phyloP scores from a whole-genome alignment of 1,140 invertebrate species.

The Lordiphosa stackelbergi region DNA sequence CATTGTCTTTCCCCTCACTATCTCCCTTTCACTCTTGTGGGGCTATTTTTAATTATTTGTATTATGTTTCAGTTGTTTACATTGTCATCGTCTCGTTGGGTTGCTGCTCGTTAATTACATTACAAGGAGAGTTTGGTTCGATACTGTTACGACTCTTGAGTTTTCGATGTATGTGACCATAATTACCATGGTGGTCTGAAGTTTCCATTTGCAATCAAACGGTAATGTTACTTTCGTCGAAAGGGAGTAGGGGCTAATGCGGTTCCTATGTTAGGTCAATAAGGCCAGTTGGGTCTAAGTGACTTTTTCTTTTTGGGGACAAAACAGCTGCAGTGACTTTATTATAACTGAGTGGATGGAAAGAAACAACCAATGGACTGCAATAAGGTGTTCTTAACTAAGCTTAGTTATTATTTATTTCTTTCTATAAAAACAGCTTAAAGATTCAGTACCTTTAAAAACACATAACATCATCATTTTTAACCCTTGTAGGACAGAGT shows the following conservation, averaged over 20 bases:
- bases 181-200: constrained; percentile 49
- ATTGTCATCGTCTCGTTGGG: constrained; percentile 34
- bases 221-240: constrained; percentile 10
- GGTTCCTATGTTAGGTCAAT: constrained; percentile 61
- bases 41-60: constrained; percentile 74
- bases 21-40: constrained; percentile 17
- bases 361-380: no score
- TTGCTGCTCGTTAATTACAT: constrained; percentile 49
- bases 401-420: no score
- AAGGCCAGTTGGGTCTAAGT: constrained; percentile 24
- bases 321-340: no score
- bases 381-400: no score
- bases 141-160: constrained; percentile 36
- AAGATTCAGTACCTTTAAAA: no score
- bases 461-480: no score
- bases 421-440: no score
- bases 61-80: constrained; percentile 67
- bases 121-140: constrained; percentile 25
- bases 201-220: constrained; percentile 9
- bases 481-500: no score
- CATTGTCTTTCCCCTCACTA: constrained; percentile 11
- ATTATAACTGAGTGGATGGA: no score
- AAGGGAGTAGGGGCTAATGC: constrained; percentile 33
- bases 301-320: constrained; percentile 21
- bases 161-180: constrained; percentile 61